These are phyloP conservation scores for Cybosia mesomella DNA, from an alignment of 2,888 invertebrate genomes.

Conservation along the genomic window DNA sequence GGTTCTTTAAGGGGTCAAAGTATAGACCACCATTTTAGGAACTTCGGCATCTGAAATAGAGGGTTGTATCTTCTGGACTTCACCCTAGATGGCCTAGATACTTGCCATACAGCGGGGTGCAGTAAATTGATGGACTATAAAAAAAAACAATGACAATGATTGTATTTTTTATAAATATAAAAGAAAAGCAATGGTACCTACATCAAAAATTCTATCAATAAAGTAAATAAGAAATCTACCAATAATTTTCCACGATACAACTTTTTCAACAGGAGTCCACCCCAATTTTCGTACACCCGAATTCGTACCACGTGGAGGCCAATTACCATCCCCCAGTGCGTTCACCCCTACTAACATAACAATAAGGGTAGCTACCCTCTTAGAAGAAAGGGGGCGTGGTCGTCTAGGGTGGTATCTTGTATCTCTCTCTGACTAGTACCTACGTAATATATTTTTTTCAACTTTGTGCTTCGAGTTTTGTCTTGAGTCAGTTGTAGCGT, in stretches of 20 bases:
- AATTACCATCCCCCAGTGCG: conserved; percentile 65
- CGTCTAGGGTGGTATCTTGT: conserved; percentile 62
- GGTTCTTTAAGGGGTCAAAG: too few relatives aligned
- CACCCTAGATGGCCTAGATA: too few relatives aligned
- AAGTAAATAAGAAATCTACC: background rate
- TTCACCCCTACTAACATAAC: conserved; percentile 60
- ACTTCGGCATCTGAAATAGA: too few relatives aligned
- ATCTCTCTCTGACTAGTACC: conserved; percentile 59
- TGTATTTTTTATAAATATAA: too few relatives aligned
- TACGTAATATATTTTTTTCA: conserved; percentile 40
- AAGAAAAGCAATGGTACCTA: too few relatives aligned
- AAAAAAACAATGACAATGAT: too few relatives aligned
- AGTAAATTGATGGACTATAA: too few relatives aligned
- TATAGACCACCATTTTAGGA: too few relatives aligned
- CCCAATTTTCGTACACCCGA: conserved; percentile 54
- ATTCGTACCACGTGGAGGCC: conserved; percentile 64
- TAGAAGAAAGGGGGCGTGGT: conserved; percentile 76
- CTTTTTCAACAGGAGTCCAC: conserved; percentile 36
- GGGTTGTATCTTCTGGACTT: too few relatives aligned
- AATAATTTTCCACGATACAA: conserved; percentile 13
- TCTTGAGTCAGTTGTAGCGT: background rate
- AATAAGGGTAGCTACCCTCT: conserved; percentile 59
- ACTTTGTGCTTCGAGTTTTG: conserved; percentile 44
- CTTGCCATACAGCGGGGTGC: too few relatives aligned
- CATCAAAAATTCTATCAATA: background rate